Base-by-base conservation (phyloP, 2,113 vertebrate genomes). In the Rhabdomys dilectus region DNA sequence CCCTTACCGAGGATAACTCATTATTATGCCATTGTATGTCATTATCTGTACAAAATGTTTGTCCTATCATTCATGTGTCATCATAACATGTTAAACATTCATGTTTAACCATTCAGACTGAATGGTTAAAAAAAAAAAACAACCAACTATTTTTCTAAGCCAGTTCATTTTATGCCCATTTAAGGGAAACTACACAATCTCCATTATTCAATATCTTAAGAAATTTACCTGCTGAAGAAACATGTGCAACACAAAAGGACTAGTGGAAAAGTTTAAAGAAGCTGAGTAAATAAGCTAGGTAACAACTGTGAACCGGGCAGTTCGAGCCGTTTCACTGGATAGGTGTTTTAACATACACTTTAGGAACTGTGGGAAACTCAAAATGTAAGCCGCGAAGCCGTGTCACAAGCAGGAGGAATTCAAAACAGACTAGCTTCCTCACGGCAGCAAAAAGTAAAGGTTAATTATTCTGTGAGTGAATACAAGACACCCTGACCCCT, bases 221-320 rank as follows among this genome's bases (percentile, higher is more conserved):
- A 89, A 92, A 84, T 26, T 0, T 64, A n/a, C 64, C 73, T 70
- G 53, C n/a, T 93, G 2, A 64, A 10, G 56, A 75, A 96, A 93
- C 11, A 82, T 24, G 13, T 36, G 72, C 58, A 45, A 15, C 5
- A 34, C 24, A 84, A 73, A 94, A 92, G 48, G 34, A 64, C 24
- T 85, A 51, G 53, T 3, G 53, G 22, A 4, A 58, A 66, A 75
- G 45, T 87, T 97, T 84, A 87, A 91, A 93, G 42, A 95, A 85
- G 84, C 1, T 88, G 17, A 85, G 16, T 77, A 82, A 39, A 39
- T 26, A 4, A 7, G 87, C 9, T 48, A 77, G 92, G 88, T 64
- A 45, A 92, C 3, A 77, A 80, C 3, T 6, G 6, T 26, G 9
- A 92, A 87, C 9, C 7, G 42, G 42, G 64, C 34, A 73, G 34